Conservation (phyloP, 2,797 vertebrate genomes). For the Siniperca undulata region DNA sequence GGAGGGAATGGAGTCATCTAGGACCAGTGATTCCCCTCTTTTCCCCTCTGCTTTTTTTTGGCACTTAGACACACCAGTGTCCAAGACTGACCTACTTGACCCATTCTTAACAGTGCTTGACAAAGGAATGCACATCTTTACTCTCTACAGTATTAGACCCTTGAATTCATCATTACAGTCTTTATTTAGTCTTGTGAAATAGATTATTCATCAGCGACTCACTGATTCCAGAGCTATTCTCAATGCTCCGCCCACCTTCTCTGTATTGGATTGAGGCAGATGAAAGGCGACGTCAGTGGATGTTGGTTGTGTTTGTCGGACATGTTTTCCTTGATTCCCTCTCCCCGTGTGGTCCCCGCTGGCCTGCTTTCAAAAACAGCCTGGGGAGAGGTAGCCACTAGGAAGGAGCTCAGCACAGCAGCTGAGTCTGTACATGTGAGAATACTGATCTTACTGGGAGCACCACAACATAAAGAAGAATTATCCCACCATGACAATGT, state of each 20-base stretch:
- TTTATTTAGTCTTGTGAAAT: slow-evolving; percentile 20
- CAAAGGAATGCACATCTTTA: slow-evolving; percentile 64
- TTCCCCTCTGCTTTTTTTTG: slow-evolving; percentile 27
- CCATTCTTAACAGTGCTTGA: slow-evolving; percentile 47
- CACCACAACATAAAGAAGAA: neutral
- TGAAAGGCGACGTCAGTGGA: slow-evolving; percentile 65
- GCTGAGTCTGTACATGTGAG: slow-evolving; percentile 33
- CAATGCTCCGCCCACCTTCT: slow-evolving; percentile 20
- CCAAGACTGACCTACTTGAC: slow-evolving; percentile 62
- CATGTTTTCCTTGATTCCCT: slow-evolving; percentile 76
- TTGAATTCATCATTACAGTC: slow-evolving; percentile 23
- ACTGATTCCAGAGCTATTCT: slow-evolving; percentile 28
- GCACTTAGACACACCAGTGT: slow-evolving; percentile 44
- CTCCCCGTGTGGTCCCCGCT: slow-evolving; percentile 76
- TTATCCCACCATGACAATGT: neutral
- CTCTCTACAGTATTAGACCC: slow-evolving; percentile 28
- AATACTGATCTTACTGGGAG: slow-evolving; percentile 16
- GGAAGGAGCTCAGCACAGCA: slow-evolving; percentile 30
- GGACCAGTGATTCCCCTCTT: slow-evolving; percentile 42
- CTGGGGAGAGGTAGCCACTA: slow-evolving; percentile 17
- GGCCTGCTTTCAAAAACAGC: slow-evolving; percentile 68
- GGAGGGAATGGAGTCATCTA: slow-evolving; percentile 70
- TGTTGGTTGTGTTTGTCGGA: slow-evolving; percentile 70
- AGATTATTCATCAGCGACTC: slow-evolving; percentile 10
- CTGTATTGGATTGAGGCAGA: slow-evolving; percentile 42